Evolutionary conservation across 1,140 invertebrate genomes (phyloP), one percentile per base, ranked within the genome.

Genomic region (Bombus impatiens): DNA sequence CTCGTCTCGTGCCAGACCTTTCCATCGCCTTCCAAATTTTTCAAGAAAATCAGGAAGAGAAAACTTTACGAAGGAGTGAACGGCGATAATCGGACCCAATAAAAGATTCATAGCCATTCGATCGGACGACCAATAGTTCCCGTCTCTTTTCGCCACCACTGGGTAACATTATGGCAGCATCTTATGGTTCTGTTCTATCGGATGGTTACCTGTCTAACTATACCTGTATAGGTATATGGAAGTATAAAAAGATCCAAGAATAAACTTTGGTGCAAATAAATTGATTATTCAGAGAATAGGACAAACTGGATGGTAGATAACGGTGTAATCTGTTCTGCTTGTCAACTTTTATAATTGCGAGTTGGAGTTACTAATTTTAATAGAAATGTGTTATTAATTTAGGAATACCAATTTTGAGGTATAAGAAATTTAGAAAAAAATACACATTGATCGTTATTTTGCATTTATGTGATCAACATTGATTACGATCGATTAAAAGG

Each of bases 81-180:
- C 18, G 47, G 25, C 57, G 62, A 77, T n/a, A 75, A 75, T 40
- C 47, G 65, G 13, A 32, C 22, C 15, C 47, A 70, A 78, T 84
- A 84, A 70, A 78, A 78, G 47, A 84, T 86, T 86, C 57, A 65
- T 72, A 70, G 42, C n/a, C 59, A 47, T 68, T 57, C 32, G 78
- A 42, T 65, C 32, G 53, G 13, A 42, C 37, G 35, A 78, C 28
- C 53, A 18, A 37, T 32, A n/a, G 32, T 18, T 70, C 22, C 22
- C 9, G 12, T 59, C 62, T 25, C 65, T 86, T 89, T 88, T 88
- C 78, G 62, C 67, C 62, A n/a, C 65, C 53, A 57, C 72, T 44
- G 4, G 9, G 37, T 67, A 68, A 84, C 72, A 89, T 79, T 82
- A 85, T 68, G 83, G 86, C 85, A 75, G 83, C 80, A 76, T 81